Percentiles rank a stretch among this genome's conserved stretches.
Evolutionary conservation across 2,113 vertebrate species (phyloP).

Genomic region (Burhinus bistriatus): DNA sequence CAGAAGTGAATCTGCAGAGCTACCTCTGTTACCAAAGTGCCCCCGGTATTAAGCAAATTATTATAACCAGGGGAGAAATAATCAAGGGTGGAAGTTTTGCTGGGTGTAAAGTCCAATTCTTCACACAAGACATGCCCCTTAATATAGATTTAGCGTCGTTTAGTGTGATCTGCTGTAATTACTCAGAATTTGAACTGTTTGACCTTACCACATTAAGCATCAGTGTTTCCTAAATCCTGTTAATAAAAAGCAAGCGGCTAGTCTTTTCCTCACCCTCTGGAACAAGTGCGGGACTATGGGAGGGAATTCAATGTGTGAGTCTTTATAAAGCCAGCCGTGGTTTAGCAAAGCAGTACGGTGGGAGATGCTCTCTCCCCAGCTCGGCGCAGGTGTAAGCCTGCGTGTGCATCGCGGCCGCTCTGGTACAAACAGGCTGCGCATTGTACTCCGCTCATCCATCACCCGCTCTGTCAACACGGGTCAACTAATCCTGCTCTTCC

Average conservation of each 20-base stretch:
- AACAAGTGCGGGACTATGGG: neutral
- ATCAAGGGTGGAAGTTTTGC: neutral
- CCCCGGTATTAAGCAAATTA: neutral
- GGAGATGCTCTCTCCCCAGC: neutral
- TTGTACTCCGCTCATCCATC: constrained; percentile 70
- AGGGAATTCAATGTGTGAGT: neutral
- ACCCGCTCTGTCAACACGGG: constrained; percentile 69
- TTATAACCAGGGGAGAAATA: neutral
- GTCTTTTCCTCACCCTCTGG: neutral
- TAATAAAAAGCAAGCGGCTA: constrained; percentile 10
- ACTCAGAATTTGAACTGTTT: neutral
- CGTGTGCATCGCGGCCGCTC: neutral
- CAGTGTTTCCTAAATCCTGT: neutral
- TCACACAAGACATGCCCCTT: neutral
- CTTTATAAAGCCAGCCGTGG: neutral
- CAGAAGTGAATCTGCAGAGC: neutral
- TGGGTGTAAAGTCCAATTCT: neutral
- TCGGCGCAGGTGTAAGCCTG: constrained; percentile 4
- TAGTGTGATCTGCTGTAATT: neutral
- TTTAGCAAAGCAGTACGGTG: neutral
- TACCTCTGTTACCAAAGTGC: neutral
- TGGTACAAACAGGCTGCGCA: constrained; percentile 27
- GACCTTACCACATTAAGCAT: neutral
- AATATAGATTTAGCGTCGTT: neutral
- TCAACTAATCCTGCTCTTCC: constrained; percentile 63